A percentile compares a stretch with the other conserved stretches of the same genome.
These are phyloP conservation scores for Capromys pilorides DNA, from an alignment of 2,797 vertebrate species.

Conservation along the genomic window DNA sequence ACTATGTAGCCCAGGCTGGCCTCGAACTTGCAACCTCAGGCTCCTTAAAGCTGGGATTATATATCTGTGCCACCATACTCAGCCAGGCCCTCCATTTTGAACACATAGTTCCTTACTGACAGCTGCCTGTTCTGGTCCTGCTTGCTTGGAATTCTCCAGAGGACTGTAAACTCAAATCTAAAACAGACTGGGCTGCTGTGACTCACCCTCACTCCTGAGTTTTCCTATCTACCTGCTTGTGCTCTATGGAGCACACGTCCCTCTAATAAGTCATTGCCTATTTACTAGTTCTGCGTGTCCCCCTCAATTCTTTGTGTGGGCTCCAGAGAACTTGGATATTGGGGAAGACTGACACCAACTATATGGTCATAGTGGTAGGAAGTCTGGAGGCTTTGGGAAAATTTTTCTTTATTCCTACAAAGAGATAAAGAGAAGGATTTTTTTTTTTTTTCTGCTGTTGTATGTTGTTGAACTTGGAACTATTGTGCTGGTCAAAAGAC, in stretches of 20 bases:
- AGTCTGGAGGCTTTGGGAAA: background rate
- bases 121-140: background rate
- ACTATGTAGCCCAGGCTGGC: background rate
- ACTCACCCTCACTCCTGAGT: background rate
- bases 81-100: background rate
- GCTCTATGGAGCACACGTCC: background rate
- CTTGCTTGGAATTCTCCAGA: background rate
- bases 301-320: background rate
- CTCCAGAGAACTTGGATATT: background rate
- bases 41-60: background rate
- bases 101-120: background rate
- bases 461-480: slow-evolving; percentile 20
- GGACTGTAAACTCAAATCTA: background rate
- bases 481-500: background rate
- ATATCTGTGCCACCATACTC: background rate
- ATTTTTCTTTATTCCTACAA: slow-evolving; percentile 45
- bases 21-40: background rate
- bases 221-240: background rate
- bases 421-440: slow-evolving; percentile 23
- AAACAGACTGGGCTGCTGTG: background rate
- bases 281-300: background rate
- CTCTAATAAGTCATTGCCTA: background rate
- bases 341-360: background rate
- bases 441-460: slow-evolving; percentile 5
- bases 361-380: background rate